Evolutionary conservation across 2,797 vertebrate genomes (phyloP), one percentile per base, ranked within the genome.

Genomic region (Gallinago nigripennis): DNA sequence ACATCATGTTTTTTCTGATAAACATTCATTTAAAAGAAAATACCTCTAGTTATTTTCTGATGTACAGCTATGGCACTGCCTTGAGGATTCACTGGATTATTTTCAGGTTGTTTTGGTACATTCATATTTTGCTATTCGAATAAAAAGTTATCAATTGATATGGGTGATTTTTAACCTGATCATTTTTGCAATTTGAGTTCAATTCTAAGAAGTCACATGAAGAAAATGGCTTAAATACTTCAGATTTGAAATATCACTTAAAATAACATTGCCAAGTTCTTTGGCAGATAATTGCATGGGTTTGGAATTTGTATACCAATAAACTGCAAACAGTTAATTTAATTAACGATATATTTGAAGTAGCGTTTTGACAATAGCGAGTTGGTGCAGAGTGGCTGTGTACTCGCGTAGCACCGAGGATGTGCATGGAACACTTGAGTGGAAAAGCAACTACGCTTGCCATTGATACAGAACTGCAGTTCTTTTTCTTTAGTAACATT

Each of bases 391-490:
- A 85, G 78, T 80, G 53, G 50, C 87, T 91, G 87, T 97, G 97
- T 94, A 30, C 97, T 98, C 97, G 98, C 97, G 83, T 73, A 91
- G 96, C 97, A 85, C 95, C 97, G 82, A 77, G 96, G 95, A 91
- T 88, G 86, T 98, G 99, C 99, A 98, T 99, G 98, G 93, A 91
- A 69, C 76, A 90, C 95, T n/a, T n/a, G 86, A 98, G 90, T 96
- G 96, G 96, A 97, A 98, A 98, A 95, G 75, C 95, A 97, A 94
- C 97, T 98, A 99, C 98, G 98, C 99, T 99, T 99, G 99, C 98
- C 99, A 99, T 99, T 99, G 99, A 99, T 97, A 95, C 63, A 97
- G 95, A 98, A 98, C 99, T 99, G 98, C 98, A 95, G 97, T 97
- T 96, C 97, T 93, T 96, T 83, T 77, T 66, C 37, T 69, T 54